Conservation (phyloP, 2,797 vertebrate genomes). For the Siniperca obscura region DNA sequence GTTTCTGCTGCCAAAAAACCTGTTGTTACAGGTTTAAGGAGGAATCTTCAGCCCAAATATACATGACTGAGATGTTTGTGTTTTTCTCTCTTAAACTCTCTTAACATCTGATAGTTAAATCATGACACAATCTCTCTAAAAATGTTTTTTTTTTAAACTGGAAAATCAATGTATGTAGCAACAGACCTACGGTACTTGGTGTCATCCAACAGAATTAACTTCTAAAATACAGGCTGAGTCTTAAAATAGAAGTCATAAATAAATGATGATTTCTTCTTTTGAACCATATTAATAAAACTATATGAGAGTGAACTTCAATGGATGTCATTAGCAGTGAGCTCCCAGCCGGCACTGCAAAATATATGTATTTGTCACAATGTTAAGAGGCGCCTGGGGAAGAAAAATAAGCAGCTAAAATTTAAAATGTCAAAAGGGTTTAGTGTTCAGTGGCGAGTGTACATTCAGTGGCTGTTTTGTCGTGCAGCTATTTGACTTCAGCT, state of each 20-base stretch:
- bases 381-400: neutral
- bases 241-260: conserved; percentile 33
- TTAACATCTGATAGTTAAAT: neutral
- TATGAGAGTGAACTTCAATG: neutral
- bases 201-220: neutral
- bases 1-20: neutral
- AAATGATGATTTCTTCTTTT: conserved; percentile 45
- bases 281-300: conserved; percentile 28
- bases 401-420: conserved; percentile 8
- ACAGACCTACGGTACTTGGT: too few relatives aligned
- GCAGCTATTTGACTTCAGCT: neutral
- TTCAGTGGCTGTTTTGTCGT: neutral
- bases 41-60: neutral
- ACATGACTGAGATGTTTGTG: neutral
- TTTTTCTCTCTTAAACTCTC: neutral
- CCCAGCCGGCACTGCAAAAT: neutral
- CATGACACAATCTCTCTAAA: neutral
- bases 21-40: neutral
- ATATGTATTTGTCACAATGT: neutral
- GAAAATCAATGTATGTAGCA: neutral
- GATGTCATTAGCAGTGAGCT: neutral
- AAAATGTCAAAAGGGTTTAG: neutral
- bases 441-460: neutral
- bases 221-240: neutral
- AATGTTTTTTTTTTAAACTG: neutral